phyloP scores from a whole-genome alignment of 2,113 vertebrate species.

The Prolemur simus region DNA sequence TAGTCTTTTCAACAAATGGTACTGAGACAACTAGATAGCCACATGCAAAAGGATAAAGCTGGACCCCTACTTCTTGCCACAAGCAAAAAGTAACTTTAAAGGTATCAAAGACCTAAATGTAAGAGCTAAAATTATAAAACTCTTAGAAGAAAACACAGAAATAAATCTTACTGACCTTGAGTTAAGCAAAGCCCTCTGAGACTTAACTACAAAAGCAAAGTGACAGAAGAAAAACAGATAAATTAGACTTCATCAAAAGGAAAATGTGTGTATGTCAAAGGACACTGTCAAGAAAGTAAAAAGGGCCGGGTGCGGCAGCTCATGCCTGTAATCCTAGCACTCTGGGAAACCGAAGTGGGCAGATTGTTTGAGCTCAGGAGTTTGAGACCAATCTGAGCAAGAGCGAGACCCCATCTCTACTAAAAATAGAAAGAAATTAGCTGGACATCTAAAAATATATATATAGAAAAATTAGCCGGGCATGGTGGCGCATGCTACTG shows the following conservation, averaged over 20 bases:
- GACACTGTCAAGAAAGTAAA: not conserved
- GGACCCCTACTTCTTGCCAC: not conserved
- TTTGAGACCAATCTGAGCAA: too few relatives aligned
- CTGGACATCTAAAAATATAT: too few relatives aligned
- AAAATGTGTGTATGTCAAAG: not conserved
- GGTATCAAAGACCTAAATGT: not conserved
- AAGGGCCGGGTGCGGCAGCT: not conserved
- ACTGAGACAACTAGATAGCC: not conserved
- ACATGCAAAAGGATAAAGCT: not conserved
- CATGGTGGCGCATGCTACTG: too few relatives aligned
- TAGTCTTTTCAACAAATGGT: not conserved
- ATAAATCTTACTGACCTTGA: not conserved
- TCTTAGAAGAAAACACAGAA: not conserved
- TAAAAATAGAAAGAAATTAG: too few relatives aligned
- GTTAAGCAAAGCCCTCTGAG: not conserved
- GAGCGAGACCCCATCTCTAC: too few relatives aligned
- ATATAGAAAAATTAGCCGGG: too few relatives aligned
- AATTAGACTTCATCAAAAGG: not conserved
- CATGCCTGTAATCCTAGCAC: too few relatives aligned
- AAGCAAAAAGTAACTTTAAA: not conserved
- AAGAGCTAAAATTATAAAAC: constrained; percentile 31
- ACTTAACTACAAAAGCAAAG: not conserved
- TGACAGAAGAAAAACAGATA: not conserved
- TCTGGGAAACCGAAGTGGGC: too few relatives aligned
- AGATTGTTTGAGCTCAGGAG: too few relatives aligned